Evolutionary conservation across 2,113 vertebrate genomes (phyloP).

Genomic region (Progne subis): DNA sequence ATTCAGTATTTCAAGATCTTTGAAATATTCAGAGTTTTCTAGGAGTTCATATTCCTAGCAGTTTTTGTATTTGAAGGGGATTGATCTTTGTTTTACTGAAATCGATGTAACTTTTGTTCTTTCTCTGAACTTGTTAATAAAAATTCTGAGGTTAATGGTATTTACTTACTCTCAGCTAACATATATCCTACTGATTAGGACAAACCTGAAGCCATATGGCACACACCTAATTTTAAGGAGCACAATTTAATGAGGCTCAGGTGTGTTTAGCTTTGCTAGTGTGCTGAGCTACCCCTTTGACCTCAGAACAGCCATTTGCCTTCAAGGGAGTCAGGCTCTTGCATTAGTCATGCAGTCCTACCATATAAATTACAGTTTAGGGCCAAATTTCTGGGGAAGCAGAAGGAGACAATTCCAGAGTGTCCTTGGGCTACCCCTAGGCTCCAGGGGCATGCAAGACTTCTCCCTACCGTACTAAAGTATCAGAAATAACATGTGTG

Average conservation of each 20-base stretch:
- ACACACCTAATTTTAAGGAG: neutral
- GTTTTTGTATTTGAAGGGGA: neutral
- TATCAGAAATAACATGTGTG: neutral
- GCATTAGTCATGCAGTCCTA: neutral
- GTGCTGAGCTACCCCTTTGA: neutral
- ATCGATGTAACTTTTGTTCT: neutral
- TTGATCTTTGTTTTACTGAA: neutral
- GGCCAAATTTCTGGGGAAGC: neutral
- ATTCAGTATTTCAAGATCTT: neutral
- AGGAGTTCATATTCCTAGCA: neutral
- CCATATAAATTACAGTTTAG: neutral
- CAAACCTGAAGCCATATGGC: neutral
- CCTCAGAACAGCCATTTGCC: neutral
- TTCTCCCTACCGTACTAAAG: neutral
- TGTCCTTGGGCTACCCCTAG: neutral
- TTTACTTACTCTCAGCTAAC: neutral
- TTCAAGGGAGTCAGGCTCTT: neutral
- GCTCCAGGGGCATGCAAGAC: neutral
- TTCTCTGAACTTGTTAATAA: conserved; percentile 36
- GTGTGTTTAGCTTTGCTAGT: neutral
- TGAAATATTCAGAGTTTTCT: neutral
- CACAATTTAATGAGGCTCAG: neutral
- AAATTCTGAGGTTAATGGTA: neutral
- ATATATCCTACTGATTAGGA: neutral
- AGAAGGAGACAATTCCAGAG: neutral